Evolutionary conservation across 2,797 vertebrate genomes (phyloP).

Genomic region (Pygocentrus nattereri): DNA sequence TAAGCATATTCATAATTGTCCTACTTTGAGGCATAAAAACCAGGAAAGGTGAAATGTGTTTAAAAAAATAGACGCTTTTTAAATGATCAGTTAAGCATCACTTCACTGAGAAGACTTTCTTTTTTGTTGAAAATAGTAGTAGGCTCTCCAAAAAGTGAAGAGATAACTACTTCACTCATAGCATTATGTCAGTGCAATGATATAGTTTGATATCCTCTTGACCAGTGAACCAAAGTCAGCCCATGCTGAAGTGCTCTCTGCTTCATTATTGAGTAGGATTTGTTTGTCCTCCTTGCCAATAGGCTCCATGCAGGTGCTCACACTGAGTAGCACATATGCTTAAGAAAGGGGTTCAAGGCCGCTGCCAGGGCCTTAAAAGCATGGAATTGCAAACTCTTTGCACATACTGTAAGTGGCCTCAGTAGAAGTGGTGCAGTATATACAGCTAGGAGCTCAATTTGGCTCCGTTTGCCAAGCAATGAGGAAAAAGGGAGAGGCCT

Average conservation of each 20-base stretch:
- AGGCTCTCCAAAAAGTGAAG: constrained; percentile 18
- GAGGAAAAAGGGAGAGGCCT: constrained; percentile 18
- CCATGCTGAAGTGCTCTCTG: constrained; percentile 41
- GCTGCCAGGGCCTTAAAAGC: background rate
- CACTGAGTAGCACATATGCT: constrained; percentile 17
- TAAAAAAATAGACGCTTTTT: background rate
- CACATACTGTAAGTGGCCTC: background rate
- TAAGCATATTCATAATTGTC: background rate
- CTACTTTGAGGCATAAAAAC: background rate
- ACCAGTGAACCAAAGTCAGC: constrained; percentile 35
- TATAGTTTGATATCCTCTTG: constrained; percentile 28
- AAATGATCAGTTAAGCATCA: background rate
- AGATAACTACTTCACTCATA: background rate
- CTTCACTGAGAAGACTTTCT: background rate
- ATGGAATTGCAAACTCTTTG: background rate
- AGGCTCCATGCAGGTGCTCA: constrained; percentile 23
- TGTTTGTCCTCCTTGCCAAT: constrained; percentile 27
- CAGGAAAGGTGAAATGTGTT: background rate
- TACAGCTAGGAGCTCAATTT: background rate
- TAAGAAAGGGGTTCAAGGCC: background rate
- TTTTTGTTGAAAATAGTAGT: background rate
- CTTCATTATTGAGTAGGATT: background rate
- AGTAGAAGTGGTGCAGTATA: background rate
- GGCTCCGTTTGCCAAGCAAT: background rate
- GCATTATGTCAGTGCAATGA: constrained; percentile 1